Evolutionary conservation across 1,140 invertebrate species (phyloP), one percentile per base, ranked within the genome.

Genomic region (Hypothenemus hampei): DNA sequence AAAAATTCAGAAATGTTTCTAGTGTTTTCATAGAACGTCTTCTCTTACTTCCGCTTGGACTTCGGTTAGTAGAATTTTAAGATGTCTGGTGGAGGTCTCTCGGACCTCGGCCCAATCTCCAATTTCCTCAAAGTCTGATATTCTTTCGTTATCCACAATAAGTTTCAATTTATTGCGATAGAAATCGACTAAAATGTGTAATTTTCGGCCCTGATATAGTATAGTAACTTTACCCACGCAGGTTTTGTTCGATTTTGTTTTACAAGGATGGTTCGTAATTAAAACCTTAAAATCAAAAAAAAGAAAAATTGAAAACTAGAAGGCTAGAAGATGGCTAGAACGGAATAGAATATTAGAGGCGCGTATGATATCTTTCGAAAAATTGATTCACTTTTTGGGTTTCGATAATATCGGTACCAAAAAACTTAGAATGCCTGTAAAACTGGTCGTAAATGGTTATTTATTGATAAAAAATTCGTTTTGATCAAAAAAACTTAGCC

Each of bases 171-270:
- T 67, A 43, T 63, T 65, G 19, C 57, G 56, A 6, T 53, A 29
- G 13, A 36, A 49, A 41, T 69, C 63, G 7, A 58, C 49, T 6
- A 62, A 37, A 10, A 71, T 53, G 20, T 65, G 61, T 7, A 69
- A 46, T 52, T 80, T 71, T 59, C 87, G 81, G 10, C 77, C 75
- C 16, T 81, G 73, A 41, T 82, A 84, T 1, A 86, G 65, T 6
- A 89, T 67, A 26, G 83, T 82, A 0, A 89, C 66, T 11, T 73
- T 75, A 51, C 80, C 77, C 0, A 81, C 79, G 58, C 85, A 87
- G 2, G 77, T 74, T 41, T 69, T 71, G 0, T 62, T 43, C 6
- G 52, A 43, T 21, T 70, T 63, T 7, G 60, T 59, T n/a, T 65
- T 69, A 58, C 85, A 86, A 1, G 79, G 75, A 4, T 73, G 77